Conservation (phyloP, 2,888 invertebrate species). For the Tupiocoris notatus region DNA sequence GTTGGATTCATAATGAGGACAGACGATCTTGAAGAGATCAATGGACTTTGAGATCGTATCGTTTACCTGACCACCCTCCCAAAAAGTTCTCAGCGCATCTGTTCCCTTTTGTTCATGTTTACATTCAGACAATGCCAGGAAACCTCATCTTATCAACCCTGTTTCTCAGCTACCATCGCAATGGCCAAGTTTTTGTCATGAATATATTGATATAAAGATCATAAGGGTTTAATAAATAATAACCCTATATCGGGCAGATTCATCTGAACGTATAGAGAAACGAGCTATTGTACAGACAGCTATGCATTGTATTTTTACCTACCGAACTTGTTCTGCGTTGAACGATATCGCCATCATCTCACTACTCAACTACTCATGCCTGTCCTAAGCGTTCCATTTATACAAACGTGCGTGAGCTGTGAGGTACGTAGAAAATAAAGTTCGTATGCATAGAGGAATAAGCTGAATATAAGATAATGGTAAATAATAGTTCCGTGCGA, state of each 20-base stretch:
- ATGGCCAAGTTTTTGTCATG: slow-evolving; percentile 4
- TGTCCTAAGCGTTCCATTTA: background rate
- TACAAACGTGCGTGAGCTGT: background rate
- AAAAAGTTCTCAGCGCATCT: background rate
- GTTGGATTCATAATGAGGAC: slow-evolving; percentile 3
- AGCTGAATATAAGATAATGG: too few species aligned
- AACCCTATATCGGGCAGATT: slow-evolving; percentile 10
- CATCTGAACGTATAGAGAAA: background rate
- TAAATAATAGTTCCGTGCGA: too few species aligned
- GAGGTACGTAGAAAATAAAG: too few species aligned
- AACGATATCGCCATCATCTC: background rate
- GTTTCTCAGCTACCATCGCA: background rate
- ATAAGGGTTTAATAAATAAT: slow-evolving; percentile 18
- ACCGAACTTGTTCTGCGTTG: slow-evolving; percentile 11
- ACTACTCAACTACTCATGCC: background rate
- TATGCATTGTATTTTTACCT: background rate
- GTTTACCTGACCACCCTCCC: slow-evolving; percentile 8
- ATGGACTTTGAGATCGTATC: slow-evolving; percentile 16
- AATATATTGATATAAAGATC: slow-evolving; percentile 26
- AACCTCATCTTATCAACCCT: background rate
- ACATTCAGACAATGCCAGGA: slow-evolving; percentile 4
- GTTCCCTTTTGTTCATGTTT: slow-evolving; percentile 16
- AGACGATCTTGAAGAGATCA: background rate
- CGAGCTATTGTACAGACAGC: background rate
- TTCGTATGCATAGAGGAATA: too few species aligned